Evolutionary conservation across 2,888 invertebrate genomes (phyloP).

Genomic region (Xylophagus ater): DNA sequence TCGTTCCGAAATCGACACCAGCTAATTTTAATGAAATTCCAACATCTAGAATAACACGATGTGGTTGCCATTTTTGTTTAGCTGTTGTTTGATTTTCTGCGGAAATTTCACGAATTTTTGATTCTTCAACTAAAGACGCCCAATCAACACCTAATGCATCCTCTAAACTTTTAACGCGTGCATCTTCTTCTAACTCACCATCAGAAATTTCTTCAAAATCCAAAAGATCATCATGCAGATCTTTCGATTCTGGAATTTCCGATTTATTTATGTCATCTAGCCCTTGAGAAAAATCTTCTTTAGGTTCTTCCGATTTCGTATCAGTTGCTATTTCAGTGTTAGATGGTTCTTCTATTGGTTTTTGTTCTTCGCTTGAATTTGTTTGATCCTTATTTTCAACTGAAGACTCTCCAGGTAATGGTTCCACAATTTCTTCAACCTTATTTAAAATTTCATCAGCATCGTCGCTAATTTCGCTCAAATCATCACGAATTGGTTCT

Average conservation of each 20-base stretch:
- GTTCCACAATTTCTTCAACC: conserved; percentile 46
- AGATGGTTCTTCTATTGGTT: too few species aligned
- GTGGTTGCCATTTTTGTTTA: conserved; percentile 70
- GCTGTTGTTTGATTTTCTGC: conserved; percentile 42
- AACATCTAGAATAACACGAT: conserved; percentile 64
- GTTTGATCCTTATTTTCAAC: too few species aligned
- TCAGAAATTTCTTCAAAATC: conserved; percentile 87
- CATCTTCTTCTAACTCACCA: conserved; percentile 80
- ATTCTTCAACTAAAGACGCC: conserved; percentile 79
- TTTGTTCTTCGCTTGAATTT: too few species aligned
- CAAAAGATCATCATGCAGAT: conserved; percentile 39
- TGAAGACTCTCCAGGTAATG: too few species aligned
- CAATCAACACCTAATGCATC: conserved; percentile 94
- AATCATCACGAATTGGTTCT: conserved; percentile 38
- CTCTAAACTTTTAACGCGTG: conserved; percentile 59
- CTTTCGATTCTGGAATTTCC: conserved; percentile 31
- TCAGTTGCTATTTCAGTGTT: too few species aligned
- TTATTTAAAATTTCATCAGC: conserved; percentile 77
- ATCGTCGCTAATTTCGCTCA: conserved; percentile 82
- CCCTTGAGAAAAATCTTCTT: not conserved
- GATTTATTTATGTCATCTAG: not conserved
- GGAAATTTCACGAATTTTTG: conserved; percentile 35
- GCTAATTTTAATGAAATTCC: conserved; percentile 72
- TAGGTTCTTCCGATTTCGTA: conserved; percentile 4
- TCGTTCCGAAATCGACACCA: conserved; percentile 50